Percentiles rank a stretch among this genome's conserved stretches.
Conservation (phyloP, 2,888 invertebrate species). For the Timandra comae region DNA sequence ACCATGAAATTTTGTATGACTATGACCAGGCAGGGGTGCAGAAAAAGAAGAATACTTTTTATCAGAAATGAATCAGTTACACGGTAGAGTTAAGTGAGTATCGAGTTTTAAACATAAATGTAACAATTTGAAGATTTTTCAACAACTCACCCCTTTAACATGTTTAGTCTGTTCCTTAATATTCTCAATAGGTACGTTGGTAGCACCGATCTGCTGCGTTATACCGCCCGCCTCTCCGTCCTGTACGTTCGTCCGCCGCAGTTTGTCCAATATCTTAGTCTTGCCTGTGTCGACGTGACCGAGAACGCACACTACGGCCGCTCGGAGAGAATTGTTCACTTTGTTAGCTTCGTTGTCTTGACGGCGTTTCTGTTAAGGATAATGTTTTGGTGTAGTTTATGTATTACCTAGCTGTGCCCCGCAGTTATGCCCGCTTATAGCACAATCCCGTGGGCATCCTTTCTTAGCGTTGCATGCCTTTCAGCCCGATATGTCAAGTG, state of each 20-base stretch:
- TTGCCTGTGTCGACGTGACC: slow-evolving; percentile 99
- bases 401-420: not conserved
- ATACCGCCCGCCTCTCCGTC: slow-evolving; percentile 99
- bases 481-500: no score
- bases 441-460: no score
- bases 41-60: not conserved
- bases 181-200: slow-evolving; percentile 97
- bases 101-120: not conserved
- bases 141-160: slow-evolving; percentile 89
- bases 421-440: not conserved
- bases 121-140: slow-evolving; percentile 6
- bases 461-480: no score
- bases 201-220: slow-evolving; percentile 99
- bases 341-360: slow-evolving; percentile 69
- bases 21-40: not conserved
- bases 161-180: slow-evolving; percentile 96
- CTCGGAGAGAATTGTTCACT: slow-evolving; percentile 80
- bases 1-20: not conserved
- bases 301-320: slow-evolving; percentile 98
- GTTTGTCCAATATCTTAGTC: slow-evolving; percentile 98
- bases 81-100: no score
- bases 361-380: slow-evolving; percentile 54
- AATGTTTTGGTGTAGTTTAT: not conserved
- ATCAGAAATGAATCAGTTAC: no score
- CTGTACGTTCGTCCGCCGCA: slow-evolving; percentile 92